A percentile compares a stretch with the other conserved stretches of the same genome.
Conservation (phyloP, 2,797 vertebrate genomes). For the Cheirogaleus major region DNA sequence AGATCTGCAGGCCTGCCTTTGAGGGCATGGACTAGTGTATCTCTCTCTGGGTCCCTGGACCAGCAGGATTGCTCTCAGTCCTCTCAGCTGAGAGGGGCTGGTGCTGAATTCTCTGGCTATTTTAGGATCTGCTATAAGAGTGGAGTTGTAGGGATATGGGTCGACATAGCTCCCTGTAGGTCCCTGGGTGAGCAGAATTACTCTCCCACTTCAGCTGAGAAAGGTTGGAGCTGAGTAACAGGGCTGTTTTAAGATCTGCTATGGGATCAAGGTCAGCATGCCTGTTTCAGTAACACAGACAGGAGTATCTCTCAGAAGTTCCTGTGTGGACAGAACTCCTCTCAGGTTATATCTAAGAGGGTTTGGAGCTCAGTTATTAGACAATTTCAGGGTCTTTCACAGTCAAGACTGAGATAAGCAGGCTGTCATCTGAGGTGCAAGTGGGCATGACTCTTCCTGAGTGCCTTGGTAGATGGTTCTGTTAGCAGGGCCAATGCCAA, state of each 20-base stretch:
- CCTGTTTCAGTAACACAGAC: background rate
- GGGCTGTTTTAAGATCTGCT: background rate
- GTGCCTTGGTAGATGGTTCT: background rate
- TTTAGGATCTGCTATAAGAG: background rate
- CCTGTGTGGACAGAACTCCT: background rate
- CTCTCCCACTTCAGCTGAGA: background rate
- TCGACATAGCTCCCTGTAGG: background rate
- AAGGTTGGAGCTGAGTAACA: background rate
- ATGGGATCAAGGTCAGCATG: background rate
- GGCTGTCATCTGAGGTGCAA: background rate
- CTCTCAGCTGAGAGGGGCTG: background rate
- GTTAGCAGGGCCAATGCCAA: background rate
- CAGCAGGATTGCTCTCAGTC: background rate
- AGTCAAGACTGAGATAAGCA: background rate
- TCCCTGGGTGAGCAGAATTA: background rate
- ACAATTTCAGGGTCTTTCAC: background rate
- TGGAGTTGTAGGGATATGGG: background rate
- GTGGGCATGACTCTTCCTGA: background rate
- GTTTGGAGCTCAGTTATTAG: background rate
- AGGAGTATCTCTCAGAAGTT: background rate
- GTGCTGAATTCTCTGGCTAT: background rate
- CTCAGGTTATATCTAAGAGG: background rate
- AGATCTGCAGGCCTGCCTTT: background rate
- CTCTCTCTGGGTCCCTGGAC: accelerated
- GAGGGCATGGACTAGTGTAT: background rate